These are phyloP conservation scores for Latrodectus elegans DNA, from an alignment of 2,888 invertebrate genomes.

Conservation along the genomic window DNA sequence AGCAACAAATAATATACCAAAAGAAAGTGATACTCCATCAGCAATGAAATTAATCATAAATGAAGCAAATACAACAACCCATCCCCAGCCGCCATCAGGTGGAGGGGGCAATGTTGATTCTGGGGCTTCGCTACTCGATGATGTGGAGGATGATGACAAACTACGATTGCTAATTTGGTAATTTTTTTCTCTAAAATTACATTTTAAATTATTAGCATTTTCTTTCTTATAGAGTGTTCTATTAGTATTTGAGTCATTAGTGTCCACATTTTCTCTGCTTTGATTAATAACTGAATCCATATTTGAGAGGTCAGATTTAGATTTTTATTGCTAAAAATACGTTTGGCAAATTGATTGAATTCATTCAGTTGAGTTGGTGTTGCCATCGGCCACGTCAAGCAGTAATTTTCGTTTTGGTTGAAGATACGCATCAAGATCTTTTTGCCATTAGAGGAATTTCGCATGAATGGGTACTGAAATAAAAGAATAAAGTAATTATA, in stretches of 20 bases:
- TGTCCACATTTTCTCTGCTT: constrained; percentile 63
- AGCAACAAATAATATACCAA: constrained; percentile 91
- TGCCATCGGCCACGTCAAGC: constrained; percentile 68
- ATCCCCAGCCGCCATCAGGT: constrained; percentile 94
- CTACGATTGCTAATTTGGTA: constrained; percentile 38
- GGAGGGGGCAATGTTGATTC: constrained; percentile 43
- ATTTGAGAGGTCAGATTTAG: constrained; percentile 45
- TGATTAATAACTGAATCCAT: constrained; percentile 61
- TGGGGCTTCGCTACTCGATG: neutral
- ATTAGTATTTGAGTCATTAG: constrained; percentile 63
- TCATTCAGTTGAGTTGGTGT: constrained; percentile 53
- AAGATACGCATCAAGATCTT: constrained; percentile 69
- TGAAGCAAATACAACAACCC: constrained; percentile 91
- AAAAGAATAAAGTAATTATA: constrained; percentile 6
- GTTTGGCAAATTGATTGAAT: constrained; percentile 55
- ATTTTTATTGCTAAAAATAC: constrained; percentile 61
- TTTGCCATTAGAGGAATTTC: constrained; percentile 58
- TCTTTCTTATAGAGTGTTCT: constrained; percentile 47
- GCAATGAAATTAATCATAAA: constrained; percentile 93
- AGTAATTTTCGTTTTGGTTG: constrained; percentile 50
- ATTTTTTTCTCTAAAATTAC: constrained; percentile 8
- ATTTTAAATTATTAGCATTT: constrained; percentile 23
- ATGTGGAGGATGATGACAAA: constrained; percentile 49
- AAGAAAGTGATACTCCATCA: constrained; percentile 93
- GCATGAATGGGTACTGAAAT: constrained; percentile 29